A percentile compares a stretch with the other conserved stretches of the same genome.
These are phyloP conservation scores for Dexiosoma caninum DNA, from an alignment of 2,888 invertebrate genomes.

Conservation along the genomic window DNA sequence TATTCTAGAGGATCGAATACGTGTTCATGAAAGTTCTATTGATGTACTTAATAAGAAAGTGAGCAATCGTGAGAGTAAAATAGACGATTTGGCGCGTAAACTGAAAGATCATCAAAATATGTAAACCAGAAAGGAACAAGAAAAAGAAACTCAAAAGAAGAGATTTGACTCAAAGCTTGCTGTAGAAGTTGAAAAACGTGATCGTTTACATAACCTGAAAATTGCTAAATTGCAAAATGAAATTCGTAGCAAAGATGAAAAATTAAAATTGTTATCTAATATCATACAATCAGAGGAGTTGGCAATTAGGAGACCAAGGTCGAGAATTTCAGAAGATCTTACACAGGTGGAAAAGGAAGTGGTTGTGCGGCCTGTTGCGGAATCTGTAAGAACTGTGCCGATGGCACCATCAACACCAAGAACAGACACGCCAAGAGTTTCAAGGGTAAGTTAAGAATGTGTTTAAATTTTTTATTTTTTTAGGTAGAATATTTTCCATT, in stretches of 20 bases:
- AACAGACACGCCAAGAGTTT: constrained; percentile 69
- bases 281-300: constrained; percentile 80
- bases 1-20: constrained; percentile 83
- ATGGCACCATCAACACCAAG: constrained; percentile 68
- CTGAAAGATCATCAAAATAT: constrained; percentile 83
- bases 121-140: constrained; percentile 82
- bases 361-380: constrained; percentile 62
- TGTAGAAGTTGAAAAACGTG: constrained; percentile 86
- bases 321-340: constrained; percentile 74
- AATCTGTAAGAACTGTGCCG: constrained; percentile 64
- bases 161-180: constrained; percentile 83
- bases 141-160: constrained; percentile 83
- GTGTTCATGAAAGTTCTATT: constrained; percentile 82
- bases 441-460: constrained; percentile 64
- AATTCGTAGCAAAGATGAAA: constrained; percentile 82
- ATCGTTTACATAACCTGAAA: constrained; percentile 83
- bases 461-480: too few relatives aligned
- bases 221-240: constrained; percentile 80
- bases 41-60: constrained; percentile 82
- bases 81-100: constrained; percentile 81
- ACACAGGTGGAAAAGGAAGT: constrained; percentile 69
- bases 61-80: constrained; percentile 82
- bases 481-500: too few relatives aligned
- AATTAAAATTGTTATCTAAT: constrained; percentile 81
- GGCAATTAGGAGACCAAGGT: constrained; percentile 68